phyloP scores from a whole-genome alignment of 2,113 vertebrate species.

The Neolamprologus ventralis region DNA sequence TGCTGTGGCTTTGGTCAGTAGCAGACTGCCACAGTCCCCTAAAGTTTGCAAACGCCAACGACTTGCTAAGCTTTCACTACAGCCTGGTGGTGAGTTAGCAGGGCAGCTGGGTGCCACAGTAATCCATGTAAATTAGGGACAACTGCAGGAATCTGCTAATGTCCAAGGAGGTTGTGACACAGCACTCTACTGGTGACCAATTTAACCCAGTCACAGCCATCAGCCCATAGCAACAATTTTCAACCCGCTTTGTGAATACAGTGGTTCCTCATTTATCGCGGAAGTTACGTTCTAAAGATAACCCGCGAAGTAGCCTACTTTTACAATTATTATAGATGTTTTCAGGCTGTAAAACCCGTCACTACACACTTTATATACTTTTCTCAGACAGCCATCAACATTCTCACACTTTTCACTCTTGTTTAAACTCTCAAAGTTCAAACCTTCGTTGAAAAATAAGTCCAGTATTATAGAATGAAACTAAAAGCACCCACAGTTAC shows the following conservation, averaged over 20 bases:
- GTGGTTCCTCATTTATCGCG: rapidly evolving
- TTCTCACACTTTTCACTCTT: neutral
- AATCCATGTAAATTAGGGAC: neutral
- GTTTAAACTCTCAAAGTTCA: neutral
- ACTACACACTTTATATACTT: neutral
- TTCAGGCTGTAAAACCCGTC: neutral
- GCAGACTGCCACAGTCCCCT: neutral
- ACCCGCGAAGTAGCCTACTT: rapidly evolving
- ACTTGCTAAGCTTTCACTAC: neutral
- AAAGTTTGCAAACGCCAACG: rapidly evolving
- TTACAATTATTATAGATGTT: neutral
- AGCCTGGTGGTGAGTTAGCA: neutral
- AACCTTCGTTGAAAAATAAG: neutral
- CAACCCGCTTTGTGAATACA: neutral
- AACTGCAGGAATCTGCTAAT: neutral
- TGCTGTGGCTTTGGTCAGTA: rapidly evolving
- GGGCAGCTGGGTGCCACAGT: neutral
- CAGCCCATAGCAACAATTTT: neutral
- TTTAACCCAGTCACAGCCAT: neutral
- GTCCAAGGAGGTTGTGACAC: rapidly evolving
- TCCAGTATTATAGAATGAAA: neutral
- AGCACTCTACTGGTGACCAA: neutral
- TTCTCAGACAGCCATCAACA: neutral
- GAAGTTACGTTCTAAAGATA: neutral
- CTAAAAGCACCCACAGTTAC: neutral